These are phyloP conservation scores for Caloenas nicobarica DNA, from an alignment of 2,113 vertebrate genomes.

Conservation along the genomic window DNA sequence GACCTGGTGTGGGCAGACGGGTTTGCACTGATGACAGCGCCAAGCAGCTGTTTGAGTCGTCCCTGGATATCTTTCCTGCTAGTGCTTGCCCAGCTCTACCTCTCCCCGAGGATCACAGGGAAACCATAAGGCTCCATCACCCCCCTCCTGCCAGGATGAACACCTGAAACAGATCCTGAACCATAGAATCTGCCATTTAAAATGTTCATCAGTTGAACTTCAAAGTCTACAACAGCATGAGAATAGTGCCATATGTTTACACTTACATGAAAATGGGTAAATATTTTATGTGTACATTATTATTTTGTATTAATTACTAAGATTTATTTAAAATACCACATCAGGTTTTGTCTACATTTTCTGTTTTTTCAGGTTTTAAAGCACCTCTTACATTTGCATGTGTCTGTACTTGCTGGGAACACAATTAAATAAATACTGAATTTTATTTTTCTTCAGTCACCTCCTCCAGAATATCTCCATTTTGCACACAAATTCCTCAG, in stretches of 20 bases:
- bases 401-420: not conserved
- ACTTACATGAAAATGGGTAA: not conserved
- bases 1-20: not conserved
- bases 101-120: not conserved
- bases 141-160: not conserved
- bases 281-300: not conserved
- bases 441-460: not conserved
- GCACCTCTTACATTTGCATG: not conserved
- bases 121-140: not conserved
- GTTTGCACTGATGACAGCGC: not conserved
- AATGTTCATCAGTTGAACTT: not conserved
- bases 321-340: not conserved
- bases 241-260: not conserved
- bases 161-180: not conserved
- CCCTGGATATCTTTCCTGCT: fast-evolving
- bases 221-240: not conserved
- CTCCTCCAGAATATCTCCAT: not conserved
- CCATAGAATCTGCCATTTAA: not conserved
- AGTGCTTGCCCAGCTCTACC: not conserved
- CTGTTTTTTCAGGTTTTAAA: not conserved
- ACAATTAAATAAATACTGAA: not conserved
- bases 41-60: not conserved
- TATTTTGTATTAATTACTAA: not conserved
- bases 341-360: not conserved
- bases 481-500: not conserved